Percentiles rank a stretch among this genome's conserved stretches.
Conservation (phyloP, 2,797 vertebrate species). For the Gila robusta region DNA sequence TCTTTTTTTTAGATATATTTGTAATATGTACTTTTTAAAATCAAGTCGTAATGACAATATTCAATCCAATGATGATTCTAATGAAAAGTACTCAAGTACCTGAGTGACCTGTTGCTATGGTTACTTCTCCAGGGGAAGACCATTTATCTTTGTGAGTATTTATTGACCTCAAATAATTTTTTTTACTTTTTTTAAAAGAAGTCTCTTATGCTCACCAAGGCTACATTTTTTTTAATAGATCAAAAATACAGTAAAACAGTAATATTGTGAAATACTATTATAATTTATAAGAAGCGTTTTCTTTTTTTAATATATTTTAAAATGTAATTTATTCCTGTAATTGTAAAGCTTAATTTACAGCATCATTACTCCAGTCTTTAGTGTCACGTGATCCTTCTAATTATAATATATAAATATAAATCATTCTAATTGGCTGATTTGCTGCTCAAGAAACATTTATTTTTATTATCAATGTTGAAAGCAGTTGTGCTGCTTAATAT, state of each 20-base stretch:
- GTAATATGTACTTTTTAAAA: background rate
- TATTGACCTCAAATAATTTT: background rate
- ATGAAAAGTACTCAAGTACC: background rate
- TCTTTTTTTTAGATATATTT: background rate
- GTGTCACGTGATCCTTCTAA: background rate
- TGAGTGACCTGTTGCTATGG: background rate
- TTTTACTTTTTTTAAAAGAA: background rate
- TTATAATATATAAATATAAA: background rate
- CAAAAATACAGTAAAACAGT: background rate
- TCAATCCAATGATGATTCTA: background rate
- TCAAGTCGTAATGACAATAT: background rate
- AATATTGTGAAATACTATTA: background rate
- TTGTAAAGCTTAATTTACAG: background rate
- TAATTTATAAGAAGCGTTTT: background rate
- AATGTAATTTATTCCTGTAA: background rate
- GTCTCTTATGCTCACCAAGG: background rate
- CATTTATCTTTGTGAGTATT: background rate
- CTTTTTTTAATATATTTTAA: background rate
- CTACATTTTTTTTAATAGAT: background rate
- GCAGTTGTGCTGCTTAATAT: background rate
- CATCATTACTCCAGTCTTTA: background rate
- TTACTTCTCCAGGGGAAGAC: background rate
- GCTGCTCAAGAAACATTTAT: too few relatives aligned
- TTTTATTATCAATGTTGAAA: background rate
- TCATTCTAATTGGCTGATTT: background rate